Evolutionary conservation across 2,797 vertebrate species (phyloP).

Genomic region (Hippocampus kuda): DNA sequence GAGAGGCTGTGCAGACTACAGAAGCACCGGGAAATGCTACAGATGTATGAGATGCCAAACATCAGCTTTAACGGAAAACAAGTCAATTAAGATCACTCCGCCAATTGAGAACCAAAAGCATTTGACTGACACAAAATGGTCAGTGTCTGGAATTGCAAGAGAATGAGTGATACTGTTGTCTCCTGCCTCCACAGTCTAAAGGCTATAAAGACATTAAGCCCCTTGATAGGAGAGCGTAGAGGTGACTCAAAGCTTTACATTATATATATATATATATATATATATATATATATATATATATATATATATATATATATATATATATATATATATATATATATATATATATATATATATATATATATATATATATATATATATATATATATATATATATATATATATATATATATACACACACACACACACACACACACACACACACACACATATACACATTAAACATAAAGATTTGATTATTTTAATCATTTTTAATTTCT

Average conservation of each 20-base stretch:
- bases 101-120: not conserved
- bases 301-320: not conserved
- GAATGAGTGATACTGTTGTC: not conserved
- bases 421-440: too few relatives aligned
- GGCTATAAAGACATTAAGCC: conserved; percentile 1
- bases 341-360: not conserved
- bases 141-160: not conserved
- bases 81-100: not conserved
- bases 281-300: not conserved
- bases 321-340: not conserved
- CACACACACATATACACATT: not conserved
- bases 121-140: not conserved
- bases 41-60: not conserved
- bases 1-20: not conserved
- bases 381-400: not conserved
- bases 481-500: not conserved
- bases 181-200: not conserved
- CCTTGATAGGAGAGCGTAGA: not conserved
- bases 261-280: too few relatives aligned
- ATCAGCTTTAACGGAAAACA: not conserved
- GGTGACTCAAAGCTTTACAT: too few relatives aligned
- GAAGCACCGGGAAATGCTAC: not conserved
- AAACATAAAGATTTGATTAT: not conserved
- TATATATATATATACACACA: not conserved
- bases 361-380: not conserved